These are phyloP conservation scores for Artibeus lituratus DNA, from an alignment of 2,797 vertebrate species.

Conservation along the genomic window DNA sequence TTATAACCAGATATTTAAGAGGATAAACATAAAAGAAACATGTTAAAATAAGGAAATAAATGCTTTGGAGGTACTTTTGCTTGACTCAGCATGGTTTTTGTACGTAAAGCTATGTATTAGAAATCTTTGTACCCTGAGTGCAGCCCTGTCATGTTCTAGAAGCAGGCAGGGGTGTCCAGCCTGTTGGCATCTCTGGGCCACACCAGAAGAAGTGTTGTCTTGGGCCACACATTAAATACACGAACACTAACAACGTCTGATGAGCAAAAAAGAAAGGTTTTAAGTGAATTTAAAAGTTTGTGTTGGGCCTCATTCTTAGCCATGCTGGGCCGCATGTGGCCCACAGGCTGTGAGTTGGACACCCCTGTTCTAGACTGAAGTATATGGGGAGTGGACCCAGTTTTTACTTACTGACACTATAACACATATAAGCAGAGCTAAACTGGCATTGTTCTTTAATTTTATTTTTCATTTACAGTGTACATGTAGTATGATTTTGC, in stretches of 20 bases:
- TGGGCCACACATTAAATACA: no score
- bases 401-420: not conserved
- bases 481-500: not conserved
- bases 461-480: not conserved
- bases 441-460: not conserved
- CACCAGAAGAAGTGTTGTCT: no score
- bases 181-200: no score
- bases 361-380: not conserved
- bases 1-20: not conserved
- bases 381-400: not conserved
- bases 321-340: no score
- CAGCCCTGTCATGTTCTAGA: not conserved
- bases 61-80: not conserved
- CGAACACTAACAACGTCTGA: no score
- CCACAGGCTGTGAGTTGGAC: no score
- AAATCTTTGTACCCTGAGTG: not conserved
- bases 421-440: not conserved
- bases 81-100: conserved; percentile 10
- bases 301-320: no score
- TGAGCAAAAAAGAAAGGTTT: no score
- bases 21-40: conserved; percentile 22
- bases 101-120: not conserved
- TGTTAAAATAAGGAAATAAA: conserved; percentile 32
- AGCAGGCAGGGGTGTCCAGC: no score
- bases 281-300: no score